Evolutionary conservation across 2,797 vertebrate genomes (phyloP), one percentile per base, ranked within the genome.

Genomic region (Brotogeris chrysoptera): DNA sequence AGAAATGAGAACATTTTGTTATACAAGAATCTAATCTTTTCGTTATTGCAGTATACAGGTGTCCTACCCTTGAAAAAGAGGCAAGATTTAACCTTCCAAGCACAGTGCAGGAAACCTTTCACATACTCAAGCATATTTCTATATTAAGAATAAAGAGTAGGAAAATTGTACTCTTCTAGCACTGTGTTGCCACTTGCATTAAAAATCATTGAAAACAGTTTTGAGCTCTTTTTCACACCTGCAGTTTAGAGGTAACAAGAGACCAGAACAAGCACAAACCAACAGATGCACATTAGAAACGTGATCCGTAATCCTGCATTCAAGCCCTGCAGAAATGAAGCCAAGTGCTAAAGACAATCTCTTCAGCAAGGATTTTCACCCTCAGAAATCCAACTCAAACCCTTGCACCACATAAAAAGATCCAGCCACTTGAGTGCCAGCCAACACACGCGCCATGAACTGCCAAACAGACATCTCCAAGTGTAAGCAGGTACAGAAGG

Each of bases 1-100:
- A 78, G 43, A 52, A 34, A 63, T 41, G 20, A 66, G 85, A 88
- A 78, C 27, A 34, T n/a, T 90, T 92, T 74, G 78, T 96, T 93
- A 43, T 3, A 70, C 68, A 88, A 80, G 39, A 28, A 84, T 9
- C 61, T 77, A 81, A 95, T 94, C 93, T 96, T 50, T 81, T 59
- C 41, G 13, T 52, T 41, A 34, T 11, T 81, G 88, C 61, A 79
- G 27, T 3, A 3, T 16, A 72, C 2, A 21, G 43, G 50, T 76
- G 57, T 73, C 91, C 39, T 23, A 68, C 23, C 32, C n/a, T 34
- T 41, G 30, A 30, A 32, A 65, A 55, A 86, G 41, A 66, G 18
- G 63, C 20, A 38, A 53, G 36, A 46, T 80, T 72, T 12, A 66
- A 72, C 23, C 47, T 88, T 32, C 21, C 34, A 23, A 32, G 77